Base-by-base conservation (phyloP, 2,797 vertebrate genomes). In the Thripadectes ignobilis region DNA sequence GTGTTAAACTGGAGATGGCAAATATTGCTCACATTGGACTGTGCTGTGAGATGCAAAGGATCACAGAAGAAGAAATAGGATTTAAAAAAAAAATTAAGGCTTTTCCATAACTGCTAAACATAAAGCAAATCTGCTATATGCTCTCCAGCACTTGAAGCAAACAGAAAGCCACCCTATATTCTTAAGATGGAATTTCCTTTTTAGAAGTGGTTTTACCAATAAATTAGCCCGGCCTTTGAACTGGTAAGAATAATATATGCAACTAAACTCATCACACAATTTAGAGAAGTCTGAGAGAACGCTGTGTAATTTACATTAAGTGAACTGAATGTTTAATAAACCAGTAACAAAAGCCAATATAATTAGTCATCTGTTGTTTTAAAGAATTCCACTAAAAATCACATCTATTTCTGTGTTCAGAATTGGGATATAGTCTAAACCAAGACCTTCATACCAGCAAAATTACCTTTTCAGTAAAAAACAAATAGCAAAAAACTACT, bases 401-500 rank as follows among this genome's bases (percentile, higher is more conserved):
- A 77, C 15, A 49, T 29, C 2, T 39, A 52, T 66, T 67, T 83
- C 16, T 84, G 38, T 29, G 24, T 66, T 90, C 21, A 45, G 59
- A 61, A 10, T 14, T 66, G 11, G 23, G 23, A 55, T 58, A 66
- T 6, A 73, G 17, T 29, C 9, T 34, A 94, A 92, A 84, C 8
- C 34, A 57, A 80, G 24, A 62, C 3, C 20, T 22, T 71, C 68
- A 30, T 16, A 57, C 5, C 18, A 49, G 26, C 8, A 73, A 85
- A 93, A 71, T 57, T 27, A 38, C 10, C 7, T 83, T 65, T 48
- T 49, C 29, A n/a, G 12, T 38, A 30, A 76, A 78, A 48, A 26
- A 1, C 8, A 43, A 19, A 14, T 1, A 3, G 14, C 3, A 41
- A 43, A 55, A 43, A 36, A 34, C 3, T 0, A 0, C 3, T 6